phyloP scores from a whole-genome alignment of 2,113 vertebrate species.

The Colaptes auratus region DNA sequence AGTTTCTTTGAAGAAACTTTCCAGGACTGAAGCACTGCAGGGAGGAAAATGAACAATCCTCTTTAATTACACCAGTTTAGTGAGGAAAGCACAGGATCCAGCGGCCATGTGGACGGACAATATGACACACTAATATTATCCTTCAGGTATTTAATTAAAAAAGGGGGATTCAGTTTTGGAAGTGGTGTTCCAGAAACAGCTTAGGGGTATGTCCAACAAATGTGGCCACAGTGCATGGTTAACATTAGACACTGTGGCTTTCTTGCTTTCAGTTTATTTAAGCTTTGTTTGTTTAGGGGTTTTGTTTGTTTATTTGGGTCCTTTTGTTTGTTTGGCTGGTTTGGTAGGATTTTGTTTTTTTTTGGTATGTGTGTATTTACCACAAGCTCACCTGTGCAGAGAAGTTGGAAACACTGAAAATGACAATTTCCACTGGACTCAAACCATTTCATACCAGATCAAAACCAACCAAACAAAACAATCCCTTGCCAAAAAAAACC shows the following conservation, averaged over 20 bases:
- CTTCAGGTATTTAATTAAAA: constrained; percentile 21
- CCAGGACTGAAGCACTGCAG: not conserved
- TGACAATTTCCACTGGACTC: not conserved
- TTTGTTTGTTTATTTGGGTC: not conserved
- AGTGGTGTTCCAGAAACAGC: not conserved
- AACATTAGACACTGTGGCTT: not conserved
- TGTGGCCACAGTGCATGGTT: not conserved
- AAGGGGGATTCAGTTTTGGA: not conserved
- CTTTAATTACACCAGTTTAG: constrained; percentile 37
- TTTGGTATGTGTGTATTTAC: not conserved
- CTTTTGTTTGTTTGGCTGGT: not conserved
- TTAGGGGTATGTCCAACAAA: not conserved
- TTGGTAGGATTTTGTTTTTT: not conserved
- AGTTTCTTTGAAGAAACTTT: constrained; percentile 23
- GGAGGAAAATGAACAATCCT: not conserved
- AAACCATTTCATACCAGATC: not conserved
- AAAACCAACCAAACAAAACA: not conserved
- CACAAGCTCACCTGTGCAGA: not conserved
- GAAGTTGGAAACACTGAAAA: not conserved
- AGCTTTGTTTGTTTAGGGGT: not conserved
- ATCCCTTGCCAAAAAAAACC: too few relatives aligned
- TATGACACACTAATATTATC: constrained; percentile 3
- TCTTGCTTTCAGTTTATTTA: not conserved
- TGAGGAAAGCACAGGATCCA: not conserved
- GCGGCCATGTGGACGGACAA: not conserved